These are phyloP conservation scores for Bombus pyrosoma DNA, from an alignment of 1,140 invertebrate genomes.

Conservation along the genomic window DNA sequence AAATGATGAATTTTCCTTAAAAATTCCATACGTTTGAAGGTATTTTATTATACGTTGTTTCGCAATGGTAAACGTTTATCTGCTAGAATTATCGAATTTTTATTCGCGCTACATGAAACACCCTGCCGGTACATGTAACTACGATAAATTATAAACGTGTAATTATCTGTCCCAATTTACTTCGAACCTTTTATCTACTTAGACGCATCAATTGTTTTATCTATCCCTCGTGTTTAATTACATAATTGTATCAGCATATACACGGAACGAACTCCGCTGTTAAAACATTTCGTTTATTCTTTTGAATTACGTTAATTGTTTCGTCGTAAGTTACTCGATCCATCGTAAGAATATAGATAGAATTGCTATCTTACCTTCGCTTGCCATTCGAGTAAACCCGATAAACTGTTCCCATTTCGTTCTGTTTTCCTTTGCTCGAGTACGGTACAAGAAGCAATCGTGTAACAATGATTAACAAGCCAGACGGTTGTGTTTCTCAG, in stretches of 20 bases:
- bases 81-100: too few species aligned
- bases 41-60: neutral
- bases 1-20: neutral
- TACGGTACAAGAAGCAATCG: neutral
- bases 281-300: neutral
- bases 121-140: too few species aligned
- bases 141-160: too few species aligned
- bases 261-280: too few species aligned
- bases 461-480: conserved; percentile 16
- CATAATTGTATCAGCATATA: neutral
- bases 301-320: neutral
- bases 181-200: too few species aligned
- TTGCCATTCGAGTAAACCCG: neutral
- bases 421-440: neutral
- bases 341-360: too few species aligned
- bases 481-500: neutral
- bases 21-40: too few species aligned
- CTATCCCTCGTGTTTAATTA: neutral
- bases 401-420: neutral
- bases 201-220: too few species aligned
- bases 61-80: too few species aligned
- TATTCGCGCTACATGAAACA: too few species aligned
- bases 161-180: too few species aligned
- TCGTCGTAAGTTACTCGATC: too few species aligned
- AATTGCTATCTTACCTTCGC: neutral